These are phyloP conservation scores for Nebria ingens DNA, from an alignment of 1,140 invertebrate genomes.

Conservation along the genomic window DNA sequence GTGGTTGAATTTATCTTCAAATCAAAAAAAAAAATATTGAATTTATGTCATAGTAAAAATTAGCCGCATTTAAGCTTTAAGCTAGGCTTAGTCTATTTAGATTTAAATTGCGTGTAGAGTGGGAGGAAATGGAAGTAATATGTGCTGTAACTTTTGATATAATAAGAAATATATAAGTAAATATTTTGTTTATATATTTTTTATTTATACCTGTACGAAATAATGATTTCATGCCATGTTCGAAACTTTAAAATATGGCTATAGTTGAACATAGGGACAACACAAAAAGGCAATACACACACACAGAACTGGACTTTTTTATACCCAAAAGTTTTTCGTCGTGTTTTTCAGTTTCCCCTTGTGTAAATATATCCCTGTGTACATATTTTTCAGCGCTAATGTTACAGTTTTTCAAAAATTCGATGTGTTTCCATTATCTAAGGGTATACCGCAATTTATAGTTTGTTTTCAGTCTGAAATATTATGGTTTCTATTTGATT, in stretches of 20 bases:
- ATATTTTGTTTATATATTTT: no score
- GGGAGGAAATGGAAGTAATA: no score
- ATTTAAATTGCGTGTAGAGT: no score
- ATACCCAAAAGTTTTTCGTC: background rate
- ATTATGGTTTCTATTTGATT: background rate
- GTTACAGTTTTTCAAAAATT: constrained; percentile 1
- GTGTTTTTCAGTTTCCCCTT: background rate
- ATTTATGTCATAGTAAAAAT: no score
- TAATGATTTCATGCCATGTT: background rate
- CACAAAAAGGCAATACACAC: background rate
- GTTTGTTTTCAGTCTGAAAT: background rate
- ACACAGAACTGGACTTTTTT: background rate
- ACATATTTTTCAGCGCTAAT: constrained; percentile 6
- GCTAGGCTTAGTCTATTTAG: no score
- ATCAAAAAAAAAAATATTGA: no score
- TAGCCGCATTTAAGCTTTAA: no score
- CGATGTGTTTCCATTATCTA: constrained; percentile 7
- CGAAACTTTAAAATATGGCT: background rate
- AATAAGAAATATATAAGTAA: no score
- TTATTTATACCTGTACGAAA: no score
- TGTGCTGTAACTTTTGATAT: no score
- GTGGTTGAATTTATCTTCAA: no score
- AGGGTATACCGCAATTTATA: background rate
- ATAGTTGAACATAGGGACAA: background rate
- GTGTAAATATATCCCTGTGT: background rate